These are phyloP conservation scores for Chlorodrepanis virens DNA, from an alignment of 2,113 vertebrate species.

Conservation along the genomic window DNA sequence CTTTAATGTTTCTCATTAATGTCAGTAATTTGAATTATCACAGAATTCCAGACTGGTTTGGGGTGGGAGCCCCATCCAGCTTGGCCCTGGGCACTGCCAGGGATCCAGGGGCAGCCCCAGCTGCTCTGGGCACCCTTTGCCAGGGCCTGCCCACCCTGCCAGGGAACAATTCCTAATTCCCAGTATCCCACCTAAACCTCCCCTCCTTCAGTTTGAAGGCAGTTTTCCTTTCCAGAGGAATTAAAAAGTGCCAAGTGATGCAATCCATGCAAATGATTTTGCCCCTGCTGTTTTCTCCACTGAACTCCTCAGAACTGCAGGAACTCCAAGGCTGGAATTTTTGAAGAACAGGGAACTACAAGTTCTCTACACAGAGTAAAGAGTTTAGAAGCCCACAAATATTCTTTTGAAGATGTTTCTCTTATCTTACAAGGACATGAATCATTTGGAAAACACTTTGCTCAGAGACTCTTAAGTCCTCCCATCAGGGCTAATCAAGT, in stretches of 20 bases:
- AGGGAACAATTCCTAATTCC: background rate
- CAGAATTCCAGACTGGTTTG: background rate
- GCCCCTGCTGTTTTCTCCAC: background rate
- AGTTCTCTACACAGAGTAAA: background rate
- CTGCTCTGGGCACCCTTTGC: background rate
- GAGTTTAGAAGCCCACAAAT: background rate
- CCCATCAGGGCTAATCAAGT: background rate
- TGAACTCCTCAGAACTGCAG: background rate
- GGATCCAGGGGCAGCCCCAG: background rate
- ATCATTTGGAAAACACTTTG: background rate
- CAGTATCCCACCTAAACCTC: rapidly evolving
- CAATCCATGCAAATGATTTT: background rate
- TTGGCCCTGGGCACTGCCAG: background rate
- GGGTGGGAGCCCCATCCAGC: background rate
- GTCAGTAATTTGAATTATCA: background rate
- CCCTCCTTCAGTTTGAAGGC: background rate
- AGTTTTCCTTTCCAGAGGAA: background rate
- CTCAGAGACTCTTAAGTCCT: background rate
- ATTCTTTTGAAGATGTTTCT: conserved; percentile 37
- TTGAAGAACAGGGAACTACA: background rate
- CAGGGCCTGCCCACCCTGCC: background rate
- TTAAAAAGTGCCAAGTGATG: background rate
- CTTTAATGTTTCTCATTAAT: background rate
- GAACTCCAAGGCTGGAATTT: background rate
- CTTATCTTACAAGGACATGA: conserved; percentile 37